Conservation (phyloP, 2,888 invertebrate species). For the Watsonalla binaria region DNA sequence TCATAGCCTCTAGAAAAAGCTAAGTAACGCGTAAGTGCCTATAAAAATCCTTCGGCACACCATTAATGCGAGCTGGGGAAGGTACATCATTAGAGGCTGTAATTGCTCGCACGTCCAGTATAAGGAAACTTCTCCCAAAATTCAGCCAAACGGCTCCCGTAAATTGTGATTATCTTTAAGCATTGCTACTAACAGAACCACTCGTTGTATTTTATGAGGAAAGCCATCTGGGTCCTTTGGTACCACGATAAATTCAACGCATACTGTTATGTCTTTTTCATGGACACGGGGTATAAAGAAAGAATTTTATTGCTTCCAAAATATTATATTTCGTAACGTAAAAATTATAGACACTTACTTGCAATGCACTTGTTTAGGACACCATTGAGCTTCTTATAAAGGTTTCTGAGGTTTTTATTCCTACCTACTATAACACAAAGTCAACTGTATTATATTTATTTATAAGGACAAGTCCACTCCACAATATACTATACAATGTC, state of each 20-base stretch:
- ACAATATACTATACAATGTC: not conserved
- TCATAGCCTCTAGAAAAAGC: slow-evolving; percentile 18
- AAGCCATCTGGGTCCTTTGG: slow-evolving; percentile 73
- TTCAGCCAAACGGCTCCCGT: slow-evolving; percentile 58
- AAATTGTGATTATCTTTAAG: slow-evolving; percentile 78
- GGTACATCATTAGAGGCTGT: slow-evolving; percentile 58
- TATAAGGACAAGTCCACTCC: not conserved
- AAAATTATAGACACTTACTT: slow-evolving; percentile 33
- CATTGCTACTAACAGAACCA: slow-evolving; percentile 67
- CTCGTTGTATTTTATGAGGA: slow-evolving; percentile 74
- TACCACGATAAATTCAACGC: slow-evolving; percentile 73
- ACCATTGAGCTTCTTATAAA: slow-evolving; percentile 11
- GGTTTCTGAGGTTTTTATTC: not conserved
- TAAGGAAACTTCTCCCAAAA: slow-evolving; percentile 59
- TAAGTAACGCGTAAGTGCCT: slow-evolving; percentile 31
- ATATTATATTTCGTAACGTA: slow-evolving; percentile 48
- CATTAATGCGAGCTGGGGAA: slow-evolving; percentile 37
- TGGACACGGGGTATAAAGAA: slow-evolving; percentile 64
- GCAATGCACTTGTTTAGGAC: slow-evolving; percentile 27
- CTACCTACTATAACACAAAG: not conserved
- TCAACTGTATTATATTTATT: too few species aligned
- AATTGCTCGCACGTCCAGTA: slow-evolving; percentile 59
- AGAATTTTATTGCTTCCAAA: slow-evolving; percentile 62
- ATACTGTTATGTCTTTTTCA: slow-evolving; percentile 73
- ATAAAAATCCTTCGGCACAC: slow-evolving; percentile 43